A percentile compares a stretch with the other conserved stretches of the same genome.
Evolutionary conservation across 1,140 invertebrate genomes (phyloP).

Genomic region (Drosophila subpulchrella): DNA sequence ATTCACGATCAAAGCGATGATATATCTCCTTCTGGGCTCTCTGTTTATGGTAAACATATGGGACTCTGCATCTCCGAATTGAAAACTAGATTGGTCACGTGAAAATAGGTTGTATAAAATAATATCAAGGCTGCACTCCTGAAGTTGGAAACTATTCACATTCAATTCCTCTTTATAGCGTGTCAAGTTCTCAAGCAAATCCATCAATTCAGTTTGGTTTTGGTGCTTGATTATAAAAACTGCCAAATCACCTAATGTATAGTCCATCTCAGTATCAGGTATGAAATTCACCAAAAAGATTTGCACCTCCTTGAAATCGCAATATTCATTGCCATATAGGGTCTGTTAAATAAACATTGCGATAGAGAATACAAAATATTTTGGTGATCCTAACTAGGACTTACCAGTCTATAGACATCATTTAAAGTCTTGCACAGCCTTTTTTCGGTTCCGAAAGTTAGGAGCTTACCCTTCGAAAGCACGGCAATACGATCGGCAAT

Average conservation of each 20-base stretch:
- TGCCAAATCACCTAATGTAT: constrained; percentile 6
- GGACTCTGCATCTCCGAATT: background rate
- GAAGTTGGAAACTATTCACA: constrained; percentile 32
- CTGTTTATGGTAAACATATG: no score
- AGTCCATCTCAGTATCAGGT: constrained; percentile 29
- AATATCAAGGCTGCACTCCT: constrained; percentile 25
- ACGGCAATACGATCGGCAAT: constrained; percentile 53
- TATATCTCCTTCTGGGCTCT: background rate
- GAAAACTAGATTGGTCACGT: background rate
- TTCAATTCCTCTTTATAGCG: constrained; percentile 10
- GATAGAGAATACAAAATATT: no score
- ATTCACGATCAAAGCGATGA: background rate
- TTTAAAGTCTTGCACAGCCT: constrained; percentile 9
- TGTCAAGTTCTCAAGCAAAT: constrained; percentile 16
- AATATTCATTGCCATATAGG: constrained; percentile 14
- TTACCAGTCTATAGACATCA: constrained; percentile 54
- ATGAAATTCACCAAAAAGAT: constrained; percentile 14
- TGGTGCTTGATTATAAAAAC: constrained; percentile 16
- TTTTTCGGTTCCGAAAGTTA: constrained; percentile 2
- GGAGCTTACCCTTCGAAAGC: constrained; percentile 23
- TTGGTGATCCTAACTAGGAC: background rate
- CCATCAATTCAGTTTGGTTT: background rate
- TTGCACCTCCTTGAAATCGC: constrained; percentile 11
- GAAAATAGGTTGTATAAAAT: background rate
- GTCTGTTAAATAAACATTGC: constrained; percentile 10